Percentiles rank a stretch among this genome's conserved stretches.
phyloP scores from a whole-genome alignment of 2,113 vertebrate species.

The Catharus minimus region DNA sequence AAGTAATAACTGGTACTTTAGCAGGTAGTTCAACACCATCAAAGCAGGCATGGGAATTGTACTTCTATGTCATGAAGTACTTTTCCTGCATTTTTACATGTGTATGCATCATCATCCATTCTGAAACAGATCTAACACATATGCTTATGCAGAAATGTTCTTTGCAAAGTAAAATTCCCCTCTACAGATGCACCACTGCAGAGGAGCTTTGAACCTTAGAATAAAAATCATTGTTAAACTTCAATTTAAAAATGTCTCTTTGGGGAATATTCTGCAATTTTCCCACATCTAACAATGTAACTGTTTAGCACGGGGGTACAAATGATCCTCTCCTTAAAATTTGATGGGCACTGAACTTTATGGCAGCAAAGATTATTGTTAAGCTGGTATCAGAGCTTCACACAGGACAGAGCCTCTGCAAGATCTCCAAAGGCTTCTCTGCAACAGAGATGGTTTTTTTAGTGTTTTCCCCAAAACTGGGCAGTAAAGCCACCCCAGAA shows the following conservation, averaged over 20 bases:
- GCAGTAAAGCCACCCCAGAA: neutral
- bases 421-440: neutral
- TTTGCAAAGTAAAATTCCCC: neutral
- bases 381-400: neutral
- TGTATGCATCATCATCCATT: neutral
- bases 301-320: neutral
- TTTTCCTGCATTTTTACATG: neutral
- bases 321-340: neutral
- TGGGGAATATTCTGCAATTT: neutral
- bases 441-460: neutral
- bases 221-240: neutral
- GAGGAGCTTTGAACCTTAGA: neutral
- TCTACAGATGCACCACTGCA: neutral
- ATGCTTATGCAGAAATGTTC: neutral
- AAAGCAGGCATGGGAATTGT: neutral
- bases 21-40: neutral
- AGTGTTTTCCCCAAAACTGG: neutral
- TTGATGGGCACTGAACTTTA: neutral
- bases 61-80: neutral
- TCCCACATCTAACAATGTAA: neutral
- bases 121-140: neutral
- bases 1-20: neutral
- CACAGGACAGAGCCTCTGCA: neutral
- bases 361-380: neutral
- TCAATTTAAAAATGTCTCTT: rapidly evolving